Evolutionary conservation across 2,888 invertebrate genomes (phyloP), one percentile per base, ranked within the genome.

Genomic region (Drosophila mettleri): DNA sequence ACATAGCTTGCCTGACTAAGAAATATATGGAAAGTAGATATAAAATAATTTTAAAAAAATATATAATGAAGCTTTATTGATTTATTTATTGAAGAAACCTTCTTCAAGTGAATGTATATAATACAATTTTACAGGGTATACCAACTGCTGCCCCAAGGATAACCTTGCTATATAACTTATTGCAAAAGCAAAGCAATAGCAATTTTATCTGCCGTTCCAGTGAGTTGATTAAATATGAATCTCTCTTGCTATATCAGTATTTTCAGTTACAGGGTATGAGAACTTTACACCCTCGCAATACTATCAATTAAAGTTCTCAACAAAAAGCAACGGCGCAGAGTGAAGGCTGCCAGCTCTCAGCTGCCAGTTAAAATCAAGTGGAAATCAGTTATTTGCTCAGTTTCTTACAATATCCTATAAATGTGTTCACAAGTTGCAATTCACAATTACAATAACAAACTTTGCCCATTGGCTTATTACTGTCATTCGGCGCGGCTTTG

Each of bases 401-500:
- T 27, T 18, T 29, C 16, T 31, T 29, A 1, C 18, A 4, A 27
- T 48, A 31, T 48, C 46, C 46, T 48, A 31, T 48, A 7, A 5
- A 8, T 29, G 8, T 34, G 12, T 12, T 16, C 45, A 20, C 31
- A 20, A 20, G 18, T 20, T 7, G 7, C 34, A 33, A 34, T 49
- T 34, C 34, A 49, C 22, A 49, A 34, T 22, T 22, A 34, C 49
- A 22, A 49, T 20, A 34, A 24, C 49, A 49, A 22, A 49, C 49
- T 33, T 2, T 48, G 48, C n/a, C 36, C 43, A 12, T 34, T 39
- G 9, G 39, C 27, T 33, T 55, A 54, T 58, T 46, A 65, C 53
- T 52, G 53, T 57, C 82, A 80, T 74, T 80, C 82, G 74, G 57
- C 63, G 46, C 53, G 70, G 58, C 78, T 73, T 63, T 31, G 49